Evolutionary conservation across 2,888 invertebrate species (phyloP), one percentile per base, ranked within the genome.

Genomic region (Strigamia crassipes): DNA sequence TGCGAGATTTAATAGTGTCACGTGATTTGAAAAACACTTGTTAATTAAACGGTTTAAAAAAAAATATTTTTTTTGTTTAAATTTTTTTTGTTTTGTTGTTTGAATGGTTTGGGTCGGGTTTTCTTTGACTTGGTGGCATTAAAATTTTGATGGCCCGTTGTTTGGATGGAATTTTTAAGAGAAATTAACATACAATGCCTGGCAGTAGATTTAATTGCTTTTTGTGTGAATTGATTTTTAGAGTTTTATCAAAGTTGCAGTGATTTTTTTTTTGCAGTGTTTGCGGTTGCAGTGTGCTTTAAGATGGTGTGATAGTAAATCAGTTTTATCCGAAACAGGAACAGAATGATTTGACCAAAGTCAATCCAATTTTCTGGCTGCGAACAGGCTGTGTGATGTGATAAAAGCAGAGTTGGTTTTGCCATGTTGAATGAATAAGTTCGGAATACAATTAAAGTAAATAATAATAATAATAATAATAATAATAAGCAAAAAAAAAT

Each of bases 271-370:
- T 27, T 1, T 27, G 27, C 27, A 38, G 38, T 38, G 38, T 38
- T 38, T 38, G 38, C 18, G 51, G 18, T 18, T 51, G 51, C 51
- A 51, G n/a, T 51, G 15, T 18, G 51, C 18, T 18, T 15, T 51
- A 51, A 38, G 38, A 38, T 38, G 38, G 51, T 18, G 51, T 51
- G 18, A 51, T 51, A 18, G 51, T 18, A 51, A 51, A 51, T 51
- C 51, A 18, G 51, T 51, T 51, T 51, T 51, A 51, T 51, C 21
- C 61, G 61, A 66, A 66, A 23, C 61, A 21, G 61, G 12, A 66
- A 66, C 23, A 12, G 61, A 66, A 21, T 66, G 61, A 66, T 66
- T 66, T 66, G 61, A 66, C 61, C 61, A 66, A 66, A 66, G 61
- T 23, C 61, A 66, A 66, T 66, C 61, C 21, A 23, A 66, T 66